Base-by-base conservation (phyloP, 2,888 invertebrate genomes). In the Napeogenes sylphis region DNA sequence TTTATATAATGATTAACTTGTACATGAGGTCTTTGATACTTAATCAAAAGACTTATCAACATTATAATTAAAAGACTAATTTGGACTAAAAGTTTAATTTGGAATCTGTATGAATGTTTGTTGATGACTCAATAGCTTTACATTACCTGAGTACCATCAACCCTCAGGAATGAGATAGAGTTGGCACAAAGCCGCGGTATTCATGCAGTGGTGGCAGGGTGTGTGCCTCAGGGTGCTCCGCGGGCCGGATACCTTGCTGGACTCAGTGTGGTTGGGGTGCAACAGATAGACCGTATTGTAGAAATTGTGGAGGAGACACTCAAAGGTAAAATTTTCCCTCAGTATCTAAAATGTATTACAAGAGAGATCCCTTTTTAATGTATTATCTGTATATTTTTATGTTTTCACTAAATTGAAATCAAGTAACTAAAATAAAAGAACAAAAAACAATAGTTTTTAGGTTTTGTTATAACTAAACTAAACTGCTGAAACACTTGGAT, bases 271-370 rank as follows among this genome's bases (percentile, higher is more conserved):
- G 95, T 99, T n/a, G 99, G 99, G 0, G 99, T 99, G 0, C 98
- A 99, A 76, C 99, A 99, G 90, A 99, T 99, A 65, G 99, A 99
- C 82, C 91, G 98, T 66, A 97, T 99, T 2, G 96, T 99, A 0
- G 98, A 99, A 87, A 97, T 99, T 0, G 99, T 99, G 0, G 99
- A 99, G 81, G 99, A 99, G 86, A 98, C 99, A 0, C 84, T 99
- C 0, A 98, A 98, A 92, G 99, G 97, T 69, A 53, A 30, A 51
- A 14, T 14, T 12, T 14, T n/a, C 3, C 47, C 35, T 56, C 2
- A 59, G 46, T 47, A 47, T 54, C n/a, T 51, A 56, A 51, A 45
- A 55, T 10, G 14, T 55, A 47, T n/a, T 47, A 4, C 6, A 1
- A n/a, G 6, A 47, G 21, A 1, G 21, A 21, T 21, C 21, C 21